Conservation (phyloP, 30 jellyfish, hydroid and myxozoan genomes). For the Aurelia sp. region DNA sequence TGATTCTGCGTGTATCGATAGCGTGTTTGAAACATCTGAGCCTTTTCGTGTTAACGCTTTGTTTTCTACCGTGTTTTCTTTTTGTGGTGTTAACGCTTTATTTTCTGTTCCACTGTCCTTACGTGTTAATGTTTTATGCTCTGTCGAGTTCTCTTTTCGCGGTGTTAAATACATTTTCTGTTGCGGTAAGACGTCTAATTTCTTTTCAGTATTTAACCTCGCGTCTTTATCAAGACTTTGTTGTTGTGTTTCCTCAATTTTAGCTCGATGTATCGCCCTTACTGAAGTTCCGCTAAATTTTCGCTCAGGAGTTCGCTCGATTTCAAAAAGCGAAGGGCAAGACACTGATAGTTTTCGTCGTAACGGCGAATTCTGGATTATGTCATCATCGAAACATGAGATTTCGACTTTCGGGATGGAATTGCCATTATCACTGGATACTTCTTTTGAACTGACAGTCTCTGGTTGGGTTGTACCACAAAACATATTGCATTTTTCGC, state of each 20-base stretch:
- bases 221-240: constrained; percentile 45
- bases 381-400: constrained; percentile 77
- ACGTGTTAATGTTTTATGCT: neutral
- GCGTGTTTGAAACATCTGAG: constrained; percentile 67
- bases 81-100: constrained; percentile 22
- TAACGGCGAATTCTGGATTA: neutral
- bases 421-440: constrained; percentile 51
- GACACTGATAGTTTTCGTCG: constrained; percentile 44
- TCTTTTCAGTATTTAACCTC: constrained; percentile 1
- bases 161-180: constrained; percentile 47
- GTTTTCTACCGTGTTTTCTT: neutral
- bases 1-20: constrained; percentile 88
- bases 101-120: neutral
- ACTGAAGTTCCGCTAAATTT: constrained; percentile 42
- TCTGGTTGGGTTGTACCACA: constrained; percentile 62
- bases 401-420: constrained; percentile 82
- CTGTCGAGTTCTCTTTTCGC: constrained; percentile 8
- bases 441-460: constrained; percentile 64
- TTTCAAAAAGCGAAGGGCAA: constrained; percentile 56
- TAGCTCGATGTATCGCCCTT: constrained; percentile 15
- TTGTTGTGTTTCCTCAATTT: constrained; percentile 20
- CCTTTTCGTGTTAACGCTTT: constrained; percentile 30
- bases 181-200: neutral
- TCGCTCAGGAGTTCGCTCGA: constrained; percentile 38
- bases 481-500: constrained; percentile 86